Evolutionary conservation across 2,888 invertebrate species (phyloP), one percentile per base, ranked within the genome.

Genomic region (Zhengitettix transpicula): DNA sequence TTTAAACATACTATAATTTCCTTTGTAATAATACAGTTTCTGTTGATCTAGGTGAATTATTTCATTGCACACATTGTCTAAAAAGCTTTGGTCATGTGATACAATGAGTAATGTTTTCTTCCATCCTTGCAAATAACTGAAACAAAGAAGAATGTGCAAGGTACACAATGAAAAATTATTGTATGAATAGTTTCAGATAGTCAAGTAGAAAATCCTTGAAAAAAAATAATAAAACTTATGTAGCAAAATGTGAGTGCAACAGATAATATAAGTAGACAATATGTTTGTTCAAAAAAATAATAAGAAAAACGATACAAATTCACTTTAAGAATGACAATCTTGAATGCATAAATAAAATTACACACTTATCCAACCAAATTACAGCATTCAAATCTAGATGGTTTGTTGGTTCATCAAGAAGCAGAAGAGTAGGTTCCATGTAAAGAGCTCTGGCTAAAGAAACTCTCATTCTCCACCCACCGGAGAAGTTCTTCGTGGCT

Each of bases 21-120:
- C 99, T 75, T 94, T 92, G 73, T 99, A 99, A 72, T 99, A 98
- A 71, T 84, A 87, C 58, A 99, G 75, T 72, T 97, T 97, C 69
- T 91, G 89, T 67, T 85, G 86, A 72, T 99, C 97, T 66, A 99
- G 77, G 71, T 99, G 99, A 63, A 99, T 90, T 65, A 99, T 90
- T 77, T 99, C 99, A 60, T 98, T 97, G 74, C 99, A 99, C 7
- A 99, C 97, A 70, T 98, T 99, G 73, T 99, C 98, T 68, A 99
- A 83, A 78, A 99, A 99, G 65, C 95, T 95, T 77, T 99, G 99
- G 80, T 99, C 99, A 84, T 99, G 99, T 68, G 98, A 99, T 12
- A 99, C 99, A 61, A 99, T 89, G 42, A 99, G 76, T 5, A 99
- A 76, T 0, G 99, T 99, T 72, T 99, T 99, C 75, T 99, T 99